Base-by-base conservation (phyloP, 2,113 vertebrate species). In the Halichoeres trimaculatus region DNA sequence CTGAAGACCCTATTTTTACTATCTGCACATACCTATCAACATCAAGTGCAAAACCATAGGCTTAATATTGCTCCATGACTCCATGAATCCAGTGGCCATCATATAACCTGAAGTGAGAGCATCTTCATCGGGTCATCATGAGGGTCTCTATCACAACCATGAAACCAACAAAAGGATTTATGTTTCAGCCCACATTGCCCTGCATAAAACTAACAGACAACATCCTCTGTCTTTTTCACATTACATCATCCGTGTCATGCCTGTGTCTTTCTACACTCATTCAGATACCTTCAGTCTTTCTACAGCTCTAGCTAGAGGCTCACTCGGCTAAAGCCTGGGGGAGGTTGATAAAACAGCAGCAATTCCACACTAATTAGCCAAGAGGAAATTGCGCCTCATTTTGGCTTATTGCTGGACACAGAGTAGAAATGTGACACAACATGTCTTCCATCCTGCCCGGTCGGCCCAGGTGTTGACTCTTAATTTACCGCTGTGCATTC, bases 341-440 rank as follows among this genome's bases (percentile, higher is more conserved):
- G 88, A 78, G 82, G 66, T 50, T 78, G 51, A 79, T 89, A 77
- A 87, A 91, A 89, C 80, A 89, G 83, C 64, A 89, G 67, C 83
- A 88, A 86, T 91, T 91, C 86, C 84, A 76, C 73, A 70, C 83
- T 90, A 91, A 93, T 92, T 92, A 92, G 86, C 86, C 84, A 54
- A 53, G 78, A 94, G 91, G 93, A 95, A 95, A 95, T 92, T 91
- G 89, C 74, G 85, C 80, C 86, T 93, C 79, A 78, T 93, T 95
- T 87, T 90, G 92, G 91, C 88, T 93, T 92, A 91, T 84, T 89
- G 79, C 73, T 84, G 53, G 89, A 90, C 88, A 86, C 40, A 38
- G 53, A 63, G 73, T 73, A 82, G 56, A 81, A 86, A 81, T 89
- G 74, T 83, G 81, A 90, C 76, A 82, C 68, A 78, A 80, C 85